Base-by-base conservation (phyloP, 2,888 invertebrate species). In the Danaus chrysippus region DNA sequence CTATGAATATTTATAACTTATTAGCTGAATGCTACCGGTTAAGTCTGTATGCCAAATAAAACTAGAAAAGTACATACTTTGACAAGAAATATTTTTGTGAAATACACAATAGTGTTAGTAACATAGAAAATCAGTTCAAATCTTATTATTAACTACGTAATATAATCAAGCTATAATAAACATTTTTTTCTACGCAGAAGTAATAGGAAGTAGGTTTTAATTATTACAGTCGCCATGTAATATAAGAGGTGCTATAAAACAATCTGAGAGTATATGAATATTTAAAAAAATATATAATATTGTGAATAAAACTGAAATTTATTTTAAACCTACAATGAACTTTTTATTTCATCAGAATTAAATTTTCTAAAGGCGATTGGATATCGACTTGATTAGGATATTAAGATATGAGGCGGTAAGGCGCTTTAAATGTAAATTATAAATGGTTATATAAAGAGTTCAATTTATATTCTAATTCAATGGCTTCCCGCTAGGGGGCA, bases 1-100 rank as follows among this genome's bases (percentile, higher is more conserved):
- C 83, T 83, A 87, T 89, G 89, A 88, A 89, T 89, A 89, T 89
- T 89, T 89, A 89, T 89, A 86, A 86, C 84, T 77, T 87, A 88
- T 88, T 88, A 88, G 84, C 76, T 61, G 78, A 84, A 81, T 83
- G 82, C 76, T 77, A 80, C 68, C 65, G 67, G 71, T 84, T 84
- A 85, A 85, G 86, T 84, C 74, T 62, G 42, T 57, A 52, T 58
- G 17, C 41, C 58, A 57, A 44, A 58, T 70, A 64, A 70, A 68
- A 68, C 60, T 56, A 58, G 43, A 8, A 34, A 54, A 34, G 55
- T 11, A 41, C n/a, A 54, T 34, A 34, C 23, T 34, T 34, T 5
- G 23, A 34, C 23, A 34, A 5, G 6, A 34, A 34, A 34, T 34
- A 34, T 34, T 52, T 42, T 58, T 62, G 13, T 59, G 44, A 46